These are phyloP conservation scores for Rosalia funebris DNA, from an alignment of 2,888 invertebrate species.

Conservation along the genomic window DNA sequence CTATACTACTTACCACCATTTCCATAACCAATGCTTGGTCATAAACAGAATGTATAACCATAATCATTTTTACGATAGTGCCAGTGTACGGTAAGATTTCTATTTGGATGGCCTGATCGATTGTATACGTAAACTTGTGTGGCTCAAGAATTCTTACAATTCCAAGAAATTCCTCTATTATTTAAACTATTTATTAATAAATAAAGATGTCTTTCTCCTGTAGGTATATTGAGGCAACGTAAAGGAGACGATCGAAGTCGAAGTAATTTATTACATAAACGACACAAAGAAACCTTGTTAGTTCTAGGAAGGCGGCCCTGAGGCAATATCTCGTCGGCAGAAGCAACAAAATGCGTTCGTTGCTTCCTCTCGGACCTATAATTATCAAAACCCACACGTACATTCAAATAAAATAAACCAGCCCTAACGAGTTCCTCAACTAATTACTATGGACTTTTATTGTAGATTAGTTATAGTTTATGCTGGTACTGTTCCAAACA, in stretches of 20 bases:
- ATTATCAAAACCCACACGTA: slow-evolving; percentile 61
- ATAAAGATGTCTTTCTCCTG: slow-evolving; percentile 6
- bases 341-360: slow-evolving; percentile 34
- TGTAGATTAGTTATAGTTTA: slow-evolving; percentile 35
- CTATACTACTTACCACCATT: too few species aligned
- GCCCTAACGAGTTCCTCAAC: slow-evolving; percentile 47
- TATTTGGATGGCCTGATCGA: too few species aligned
- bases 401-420: slow-evolving; percentile 40
- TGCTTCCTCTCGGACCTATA: slow-evolving; percentile 60
- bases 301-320: slow-evolving; percentile 57
- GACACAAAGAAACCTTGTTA: slow-evolving; percentile 61
- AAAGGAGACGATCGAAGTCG: slow-evolving; percentile 22
- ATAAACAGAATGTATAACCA: too few species aligned
- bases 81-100: too few species aligned
- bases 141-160: not conserved
- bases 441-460: slow-evolving; percentile 44
- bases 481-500: slow-evolving; percentile 39
- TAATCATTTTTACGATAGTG: too few species aligned
- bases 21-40: too few species aligned
- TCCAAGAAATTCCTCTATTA: not conserved
- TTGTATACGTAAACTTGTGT: too few species aligned
- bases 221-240: slow-evolving; percentile 2
- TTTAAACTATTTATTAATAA: slow-evolving; percentile 9
- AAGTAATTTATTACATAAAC: slow-evolving; percentile 53
- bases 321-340: slow-evolving; percentile 40